Evolutionary conservation across 2,797 vertebrate genomes (phyloP).

Genomic region (Brotula barbata): DNA sequence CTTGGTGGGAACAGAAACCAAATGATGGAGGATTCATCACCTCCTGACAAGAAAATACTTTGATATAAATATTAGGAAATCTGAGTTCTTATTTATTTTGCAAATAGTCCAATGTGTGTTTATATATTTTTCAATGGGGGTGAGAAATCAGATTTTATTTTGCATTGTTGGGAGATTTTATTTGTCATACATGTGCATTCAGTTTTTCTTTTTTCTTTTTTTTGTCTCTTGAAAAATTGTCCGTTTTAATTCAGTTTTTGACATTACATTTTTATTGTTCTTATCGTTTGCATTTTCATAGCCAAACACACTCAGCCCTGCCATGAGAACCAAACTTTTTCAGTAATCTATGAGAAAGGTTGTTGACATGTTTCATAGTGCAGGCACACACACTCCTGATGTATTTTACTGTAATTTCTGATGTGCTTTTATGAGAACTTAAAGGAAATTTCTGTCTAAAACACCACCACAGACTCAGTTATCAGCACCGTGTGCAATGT

Average conservation of each 20-base stretch:
- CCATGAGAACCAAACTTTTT: constrained; percentile 4
- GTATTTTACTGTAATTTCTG: constrained; percentile 41
- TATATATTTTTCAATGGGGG: constrained; percentile 28
- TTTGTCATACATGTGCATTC: constrained; percentile 36
- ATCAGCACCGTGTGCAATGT: neutral
- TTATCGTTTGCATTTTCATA: constrained; percentile 19
- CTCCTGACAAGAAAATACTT: constrained; percentile 58
- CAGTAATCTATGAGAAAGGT: constrained; percentile 7
- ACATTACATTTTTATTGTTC: neutral
- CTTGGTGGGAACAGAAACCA: constrained; percentile 55
- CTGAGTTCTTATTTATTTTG: constrained; percentile 84
- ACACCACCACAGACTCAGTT: neutral
- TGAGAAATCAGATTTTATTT: constrained; percentile 38
- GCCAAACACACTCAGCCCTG: constrained; percentile 27
- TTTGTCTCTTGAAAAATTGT: neutral
- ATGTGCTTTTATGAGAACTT: constrained; percentile 11
- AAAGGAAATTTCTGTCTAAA: constrained; percentile 2
- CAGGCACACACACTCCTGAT: constrained; percentile 43
- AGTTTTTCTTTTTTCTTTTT: constrained; percentile 19
- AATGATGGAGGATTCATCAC: constrained; percentile 52
- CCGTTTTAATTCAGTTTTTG: too few species aligned
- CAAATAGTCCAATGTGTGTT: constrained; percentile 74
- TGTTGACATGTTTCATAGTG: constrained; percentile 3
- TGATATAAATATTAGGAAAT: constrained; percentile 33
- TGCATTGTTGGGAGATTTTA: constrained; percentile 52